A percentile compares a stretch with the other conserved stretches of the same genome.
phyloP scores from a whole-genome alignment of 2,113 vertebrate genomes.

The Leptodactylus fuscus region DNA sequence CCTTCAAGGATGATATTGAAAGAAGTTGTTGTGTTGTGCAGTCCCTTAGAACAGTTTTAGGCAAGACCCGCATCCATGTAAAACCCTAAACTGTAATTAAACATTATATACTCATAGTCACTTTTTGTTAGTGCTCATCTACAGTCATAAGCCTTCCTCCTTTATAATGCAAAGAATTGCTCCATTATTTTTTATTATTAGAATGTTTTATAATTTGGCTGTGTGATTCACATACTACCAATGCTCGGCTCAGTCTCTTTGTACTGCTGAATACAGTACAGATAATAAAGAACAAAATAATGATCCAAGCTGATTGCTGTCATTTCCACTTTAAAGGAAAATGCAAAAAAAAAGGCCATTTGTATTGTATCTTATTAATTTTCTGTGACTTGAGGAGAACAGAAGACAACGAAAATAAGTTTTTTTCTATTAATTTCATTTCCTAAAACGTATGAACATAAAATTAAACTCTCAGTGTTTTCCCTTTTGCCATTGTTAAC shows the following conservation, averaged over 20 bases:
- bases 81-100: no score
- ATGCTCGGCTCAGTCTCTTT: constrained; percentile 9
- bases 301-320: constrained; percentile 1
- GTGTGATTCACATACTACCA: not conserved
- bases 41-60: no score
- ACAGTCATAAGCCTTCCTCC: not conserved
- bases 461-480: not conserved
- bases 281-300: not conserved
- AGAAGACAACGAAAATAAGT: not conserved
- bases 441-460: not conserved
- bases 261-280: constrained; percentile 24
- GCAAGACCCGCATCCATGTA: no score
- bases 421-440: not conserved
- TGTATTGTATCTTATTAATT: not conserved
- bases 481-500: not conserved
- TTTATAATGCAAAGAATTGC: not conserved
- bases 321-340: constrained; percentile 10
- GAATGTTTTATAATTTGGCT: not conserved
- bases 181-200: constrained; percentile 3
- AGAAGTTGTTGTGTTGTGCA: no score
- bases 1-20: no score
- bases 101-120: not conserved
- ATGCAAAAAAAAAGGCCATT: not conserved
- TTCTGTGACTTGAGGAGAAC: not conserved
- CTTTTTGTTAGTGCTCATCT: not conserved